Percentiles rank a stretch among this genome's conserved stretches.
Conservation (phyloP, 1,140 invertebrate species). For the Tetraneura akinire region DNA sequence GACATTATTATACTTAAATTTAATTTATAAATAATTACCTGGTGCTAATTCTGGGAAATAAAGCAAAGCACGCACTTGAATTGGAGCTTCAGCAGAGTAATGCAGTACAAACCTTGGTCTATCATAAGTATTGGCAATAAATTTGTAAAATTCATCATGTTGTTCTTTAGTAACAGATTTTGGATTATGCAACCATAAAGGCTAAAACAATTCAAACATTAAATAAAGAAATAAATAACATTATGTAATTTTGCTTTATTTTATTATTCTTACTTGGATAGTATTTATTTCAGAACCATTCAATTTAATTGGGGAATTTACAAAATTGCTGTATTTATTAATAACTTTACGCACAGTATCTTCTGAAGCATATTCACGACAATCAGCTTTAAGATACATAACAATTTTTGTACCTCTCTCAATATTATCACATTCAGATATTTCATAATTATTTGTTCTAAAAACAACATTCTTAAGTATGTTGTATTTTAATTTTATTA, state of each 20-base stretch:
- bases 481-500: not conserved
- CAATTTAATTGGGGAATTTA: constrained; percentile 87
- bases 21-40: constrained; percentile 57
- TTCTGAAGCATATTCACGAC: constrained; percentile 86
- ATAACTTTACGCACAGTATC: constrained; percentile 80
- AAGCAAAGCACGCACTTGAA: constrained; percentile 86
- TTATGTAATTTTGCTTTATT: not conserved
- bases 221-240: constrained; percentile 5
- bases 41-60: constrained; percentile 92
- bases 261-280: constrained; percentile 68
- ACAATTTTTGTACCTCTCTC: constrained; percentile 91
- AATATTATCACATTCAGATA: constrained; percentile 80
- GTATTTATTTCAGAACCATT: constrained; percentile 86
- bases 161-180: constrained; percentile 83
- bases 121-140: constrained; percentile 82
- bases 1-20: not conserved
- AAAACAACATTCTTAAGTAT: constrained; percentile 54
- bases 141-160: constrained; percentile 90
- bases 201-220: constrained; percentile 63
- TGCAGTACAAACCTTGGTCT: constrained; percentile 81
- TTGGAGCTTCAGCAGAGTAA: constrained; percentile 82
- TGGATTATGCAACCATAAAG: constrained; percentile 90
- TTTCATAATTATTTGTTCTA: constrained; percentile 85
- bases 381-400: constrained; percentile 83
- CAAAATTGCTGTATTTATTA: constrained; percentile 96